A percentile compares a stretch with the other conserved stretches of the same genome.
Conservation (phyloP, 2,888 invertebrate species). For the Clostera curtula region DNA sequence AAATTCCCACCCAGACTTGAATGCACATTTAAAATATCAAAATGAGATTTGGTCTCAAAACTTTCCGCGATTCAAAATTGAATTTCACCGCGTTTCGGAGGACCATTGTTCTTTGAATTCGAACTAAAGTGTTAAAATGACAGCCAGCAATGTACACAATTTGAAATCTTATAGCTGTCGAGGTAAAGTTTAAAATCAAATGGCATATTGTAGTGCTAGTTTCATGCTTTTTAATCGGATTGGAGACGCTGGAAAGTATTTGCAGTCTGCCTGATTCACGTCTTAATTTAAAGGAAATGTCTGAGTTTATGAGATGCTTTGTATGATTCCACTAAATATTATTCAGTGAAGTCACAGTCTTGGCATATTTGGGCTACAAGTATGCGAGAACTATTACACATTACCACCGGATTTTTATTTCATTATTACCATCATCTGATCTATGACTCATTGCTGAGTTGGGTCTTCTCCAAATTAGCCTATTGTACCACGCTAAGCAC, state of each 20-base stretch:
- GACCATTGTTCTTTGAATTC: constrained; percentile 32
- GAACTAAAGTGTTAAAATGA: constrained; percentile 31
- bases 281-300: constrained; percentile 18
- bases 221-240: constrained; percentile 38
- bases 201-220: constrained; percentile 5
- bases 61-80: constrained; percentile 45
- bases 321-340: not conserved
- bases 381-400: no score
- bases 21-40: constrained; percentile 43
- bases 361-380: no score
- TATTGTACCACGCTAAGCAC: no score
- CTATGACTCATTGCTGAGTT: no score
- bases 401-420: no score
- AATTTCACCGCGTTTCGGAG: constrained; percentile 36
- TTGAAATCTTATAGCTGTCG: constrained; percentile 1
- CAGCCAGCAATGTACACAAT: constrained; percentile 13
- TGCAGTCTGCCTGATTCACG: constrained; percentile 22
- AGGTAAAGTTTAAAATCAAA: constrained; percentile 13
- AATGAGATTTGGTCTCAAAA: constrained; percentile 39
- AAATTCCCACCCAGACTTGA: constrained; percentile 21
- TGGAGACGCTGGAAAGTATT: constrained; percentile 28
- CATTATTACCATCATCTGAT: no score
- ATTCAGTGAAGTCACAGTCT: no score
- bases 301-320: not conserved
- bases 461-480: no score